These are phyloP conservation scores for Platycheirus albimanus DNA, from an alignment of 2,888 invertebrate species.

Conservation along the genomic window DNA sequence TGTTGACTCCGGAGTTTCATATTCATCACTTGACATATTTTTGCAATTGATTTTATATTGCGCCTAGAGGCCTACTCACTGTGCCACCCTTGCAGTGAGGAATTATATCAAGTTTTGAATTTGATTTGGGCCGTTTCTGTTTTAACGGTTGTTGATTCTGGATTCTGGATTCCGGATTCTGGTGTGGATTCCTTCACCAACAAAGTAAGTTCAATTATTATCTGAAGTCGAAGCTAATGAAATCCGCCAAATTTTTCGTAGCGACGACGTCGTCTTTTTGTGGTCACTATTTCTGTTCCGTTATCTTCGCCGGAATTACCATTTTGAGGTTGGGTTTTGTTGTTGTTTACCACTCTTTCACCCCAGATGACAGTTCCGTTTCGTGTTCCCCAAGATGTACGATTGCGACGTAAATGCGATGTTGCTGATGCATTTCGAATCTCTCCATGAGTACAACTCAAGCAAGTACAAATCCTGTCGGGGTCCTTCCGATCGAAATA, in stretches of 20 bases:
- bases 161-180: too few relatives aligned
- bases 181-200: too few relatives aligned
- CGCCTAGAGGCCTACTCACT: too few relatives aligned
- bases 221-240: background rate
- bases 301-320: slow-evolving; percentile 32
- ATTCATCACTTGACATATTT: slow-evolving; percentile 68
- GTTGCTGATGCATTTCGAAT: slow-evolving; percentile 38
- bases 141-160: too few relatives aligned
- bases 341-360: slow-evolving; percentile 15
- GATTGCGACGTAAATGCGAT: slow-evolving; percentile 34
- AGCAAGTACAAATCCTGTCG: slow-evolving; percentile 56
- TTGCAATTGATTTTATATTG: too few relatives aligned
- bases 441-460: slow-evolving; percentile 52
- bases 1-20: slow-evolving; percentile 62
- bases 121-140: too few relatives aligned
- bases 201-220: too few relatives aligned
- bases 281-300: slow-evolving; percentile 24
- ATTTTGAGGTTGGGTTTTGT: background rate
- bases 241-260: slow-evolving; percentile 36
- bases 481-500: slow-evolving; percentile 39
- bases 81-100: too few relatives aligned
- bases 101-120: too few relatives aligned
- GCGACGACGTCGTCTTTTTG: slow-evolving; percentile 41
- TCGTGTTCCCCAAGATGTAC: slow-evolving; percentile 67
- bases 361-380: slow-evolving; percentile 42